Percentiles rank a stretch among this genome's conserved stretches.
These are phyloP conservation scores for Ochotona curzoniae DNA, from an alignment of 2,113 vertebrate genomes.

Conservation along the genomic window DNA sequence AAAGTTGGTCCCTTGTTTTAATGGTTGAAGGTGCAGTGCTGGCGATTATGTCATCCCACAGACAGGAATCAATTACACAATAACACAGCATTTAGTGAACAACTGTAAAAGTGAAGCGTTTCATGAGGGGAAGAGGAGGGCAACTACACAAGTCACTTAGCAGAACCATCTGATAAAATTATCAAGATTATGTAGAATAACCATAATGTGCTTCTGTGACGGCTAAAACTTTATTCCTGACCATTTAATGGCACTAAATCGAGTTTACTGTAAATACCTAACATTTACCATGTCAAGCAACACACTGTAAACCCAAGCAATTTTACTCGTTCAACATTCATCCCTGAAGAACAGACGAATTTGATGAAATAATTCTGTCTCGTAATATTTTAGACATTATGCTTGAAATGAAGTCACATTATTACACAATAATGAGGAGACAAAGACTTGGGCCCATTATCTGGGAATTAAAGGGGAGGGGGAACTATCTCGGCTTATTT, in stretches of 20 bases:
- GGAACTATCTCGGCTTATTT: background rate
- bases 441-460: background rate
- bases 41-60: background rate
- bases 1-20: background rate
- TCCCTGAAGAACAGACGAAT: conserved; percentile 41
- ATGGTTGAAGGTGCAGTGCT: background rate
- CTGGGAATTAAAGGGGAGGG: background rate
- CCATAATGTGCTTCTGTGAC: background rate
- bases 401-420: conserved; percentile 2
- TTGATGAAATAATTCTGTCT: conserved; percentile 1
- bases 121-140: background rate
- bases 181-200: conserved; percentile 11
- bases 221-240: conserved; percentile 38
- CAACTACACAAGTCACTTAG: background rate
- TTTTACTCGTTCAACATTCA: conserved; percentile 25
- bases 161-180: conserved; percentile 35
- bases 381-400: background rate
- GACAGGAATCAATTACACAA: conserved; percentile 27
- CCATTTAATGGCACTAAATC: background rate
- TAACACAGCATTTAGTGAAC: conserved; percentile 4
- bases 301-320: conserved; percentile 39
- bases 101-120: conserved; percentile 34
- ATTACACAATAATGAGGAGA: conserved; percentile 28
- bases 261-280: conserved; percentile 33
- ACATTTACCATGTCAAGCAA: conserved; percentile 15